Evolutionary conservation across 2,888 invertebrate genomes (phyloP).

Genomic region (Hypomecis punctinalis): DNA sequence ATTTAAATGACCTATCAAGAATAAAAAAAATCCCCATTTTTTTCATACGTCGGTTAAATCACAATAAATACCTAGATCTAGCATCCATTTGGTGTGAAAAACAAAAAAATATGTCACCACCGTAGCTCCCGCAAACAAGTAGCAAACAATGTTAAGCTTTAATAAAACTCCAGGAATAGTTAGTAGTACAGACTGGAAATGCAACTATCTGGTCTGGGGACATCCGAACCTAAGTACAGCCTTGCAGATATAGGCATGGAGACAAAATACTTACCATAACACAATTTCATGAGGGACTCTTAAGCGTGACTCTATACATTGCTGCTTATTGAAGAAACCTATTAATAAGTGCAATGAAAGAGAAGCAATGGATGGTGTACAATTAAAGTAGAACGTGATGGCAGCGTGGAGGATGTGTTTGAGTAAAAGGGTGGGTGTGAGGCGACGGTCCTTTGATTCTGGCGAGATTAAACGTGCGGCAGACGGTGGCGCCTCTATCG

Average conservation of each 20-base stretch:
- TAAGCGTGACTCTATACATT: conserved; percentile 49
- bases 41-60: too few species aligned
- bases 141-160: conserved; percentile 72
- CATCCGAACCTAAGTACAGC: conserved; percentile 77
- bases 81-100: not conserved
- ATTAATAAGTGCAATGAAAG: conserved; percentile 1
- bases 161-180: conserved; percentile 75
- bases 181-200: conserved; percentile 76
- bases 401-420: conserved; percentile 55
- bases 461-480: conserved; percentile 85
- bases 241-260: conserved; percentile 77
- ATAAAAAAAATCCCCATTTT: too few species aligned
- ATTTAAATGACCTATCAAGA: too few species aligned
- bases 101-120: conserved; percentile 5
- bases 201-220: conserved; percentile 80
- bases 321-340: conserved; percentile 37
- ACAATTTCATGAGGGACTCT: conserved; percentile 60
- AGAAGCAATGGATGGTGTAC: conserved; percentile 54
- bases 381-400: conserved; percentile 16
- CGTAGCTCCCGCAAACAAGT: conserved; percentile 43
- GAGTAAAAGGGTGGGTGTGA: conserved; percentile 72
- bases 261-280: conserved; percentile 72
- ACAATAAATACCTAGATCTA: too few species aligned
- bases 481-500: conserved; percentile 85
- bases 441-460: conserved; percentile 83